phyloP scores from a whole-genome alignment of 2,113 vertebrate species.

The Atlantisia rogersi region DNA sequence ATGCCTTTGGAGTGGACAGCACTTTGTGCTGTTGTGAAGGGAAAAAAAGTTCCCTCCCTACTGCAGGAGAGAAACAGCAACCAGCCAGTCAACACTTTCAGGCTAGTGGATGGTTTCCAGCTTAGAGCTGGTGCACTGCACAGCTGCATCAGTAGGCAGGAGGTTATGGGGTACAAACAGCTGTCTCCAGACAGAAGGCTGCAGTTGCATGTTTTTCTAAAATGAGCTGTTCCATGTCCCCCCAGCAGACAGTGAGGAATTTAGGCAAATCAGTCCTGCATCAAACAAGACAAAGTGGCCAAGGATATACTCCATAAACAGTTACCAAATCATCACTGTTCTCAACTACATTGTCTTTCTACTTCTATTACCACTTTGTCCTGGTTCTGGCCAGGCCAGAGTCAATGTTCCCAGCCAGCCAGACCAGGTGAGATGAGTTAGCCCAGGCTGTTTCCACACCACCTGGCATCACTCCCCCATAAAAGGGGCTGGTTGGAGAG shows the following conservation, averaged over 20 bases:
- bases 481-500: too few relatives aligned
- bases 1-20: neutral
- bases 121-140: neutral
- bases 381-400: too few relatives aligned
- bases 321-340: fast-evolving
- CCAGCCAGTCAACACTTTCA: neutral
- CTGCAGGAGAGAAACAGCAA: neutral
- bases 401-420: too few relatives aligned
- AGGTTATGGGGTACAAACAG: neutral
- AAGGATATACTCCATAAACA: neutral
- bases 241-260: neutral
- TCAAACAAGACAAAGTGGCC: neutral
- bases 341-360: neutral
- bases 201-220: neutral
- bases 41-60: neutral
- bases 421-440: too few relatives aligned
- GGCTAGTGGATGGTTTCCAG: neutral
- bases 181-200: neutral
- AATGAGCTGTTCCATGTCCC: neutral
- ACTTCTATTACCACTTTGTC: neutral
- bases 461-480: too few relatives aligned
- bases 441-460: too few relatives aligned
- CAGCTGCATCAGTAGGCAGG: neutral
- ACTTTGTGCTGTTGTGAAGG: neutral
- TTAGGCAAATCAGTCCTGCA: neutral